Evolutionary conservation across 2,888 invertebrate species (phyloP), one percentile per base, ranked within the genome.

Genomic region (Synanthedon myopaeformis): DNA sequence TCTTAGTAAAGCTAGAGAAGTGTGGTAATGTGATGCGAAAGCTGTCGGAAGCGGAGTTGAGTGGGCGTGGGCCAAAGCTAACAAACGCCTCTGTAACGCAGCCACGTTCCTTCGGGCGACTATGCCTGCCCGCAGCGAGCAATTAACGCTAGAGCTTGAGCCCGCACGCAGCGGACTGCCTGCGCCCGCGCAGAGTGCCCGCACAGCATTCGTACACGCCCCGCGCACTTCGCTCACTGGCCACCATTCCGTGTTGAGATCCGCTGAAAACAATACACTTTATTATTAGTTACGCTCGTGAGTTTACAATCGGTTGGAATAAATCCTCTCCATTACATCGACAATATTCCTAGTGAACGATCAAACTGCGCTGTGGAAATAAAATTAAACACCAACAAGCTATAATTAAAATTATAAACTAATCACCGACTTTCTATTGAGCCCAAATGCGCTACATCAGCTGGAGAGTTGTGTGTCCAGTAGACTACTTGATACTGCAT

Each of bases 201-300:
- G 76, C 41, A 82, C 72, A 6, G 72, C 76, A 54, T 69, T 65
- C 54, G 78, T 77, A 55, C 83, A 82, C 11, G 82, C 76, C 0
- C 74, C 70, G 0, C 86, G 79, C 0, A 86, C 85, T 53, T 87
- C 87, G 56, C 73, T 79, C 28, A 87, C 86, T 11, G 86, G 86
- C 84, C 83, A 83, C 74, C 78, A 83, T 58, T 83, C 82, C 19
- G 79, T 66, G 54, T 62, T 74, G 55, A 61, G 72, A 48, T 82
- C 82, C 28, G 67, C 70, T 54, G 64, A 35, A 23, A 52, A 53
- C 23, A 49, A 19, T 49, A 49, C 49, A 49, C 13, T 45, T 35
- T 10, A 8, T 10, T 35, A 10, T 23, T 23, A 4, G 4, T 23
- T 23, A 23, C 5, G 23, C 23, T 23, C 23, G 5, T 5, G 5